A percentile compares a stretch with the other conserved stretches of the same genome.
These are phyloP conservation scores for Steatornis caripensis DNA, from an alignment of 2,113 vertebrate species.

Conservation along the genomic window DNA sequence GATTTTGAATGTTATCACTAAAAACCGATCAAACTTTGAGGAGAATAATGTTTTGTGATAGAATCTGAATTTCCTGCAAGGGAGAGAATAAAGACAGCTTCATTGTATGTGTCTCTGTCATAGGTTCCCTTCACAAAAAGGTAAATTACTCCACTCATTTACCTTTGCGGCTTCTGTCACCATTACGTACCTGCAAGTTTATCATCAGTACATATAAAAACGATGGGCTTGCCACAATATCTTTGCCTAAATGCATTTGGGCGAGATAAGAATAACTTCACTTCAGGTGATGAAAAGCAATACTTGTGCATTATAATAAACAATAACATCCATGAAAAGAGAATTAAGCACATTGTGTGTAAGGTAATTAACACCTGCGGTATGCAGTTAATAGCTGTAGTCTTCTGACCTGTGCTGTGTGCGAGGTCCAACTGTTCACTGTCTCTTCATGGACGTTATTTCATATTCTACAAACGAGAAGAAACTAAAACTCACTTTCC, in stretches of 20 bases:
- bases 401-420: neutral
- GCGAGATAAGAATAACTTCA: neutral
- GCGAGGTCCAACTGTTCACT: neutral
- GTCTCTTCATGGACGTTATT: neutral
- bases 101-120: neutral
- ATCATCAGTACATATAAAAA: neutral
- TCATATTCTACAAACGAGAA: neutral
- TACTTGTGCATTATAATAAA: neutral
- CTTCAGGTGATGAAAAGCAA: neutral
- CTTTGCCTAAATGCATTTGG: neutral
- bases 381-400: neutral
- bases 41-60: neutral
- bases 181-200: neutral
- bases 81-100: neutral
- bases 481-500: neutral
- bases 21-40: neutral
- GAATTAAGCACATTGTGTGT: neutral
- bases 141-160: neutral
- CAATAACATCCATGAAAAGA: neutral
- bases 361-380: neutral
- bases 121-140: neutral
- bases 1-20: neutral
- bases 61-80: neutral
- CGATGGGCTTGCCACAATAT: neutral
- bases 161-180: neutral